A percentile compares a stretch with the other conserved stretches of the same genome.
These are phyloP conservation scores for Cettia cetti DNA, from an alignment of 2,113 vertebrate genomes.

Conservation along the genomic window DNA sequence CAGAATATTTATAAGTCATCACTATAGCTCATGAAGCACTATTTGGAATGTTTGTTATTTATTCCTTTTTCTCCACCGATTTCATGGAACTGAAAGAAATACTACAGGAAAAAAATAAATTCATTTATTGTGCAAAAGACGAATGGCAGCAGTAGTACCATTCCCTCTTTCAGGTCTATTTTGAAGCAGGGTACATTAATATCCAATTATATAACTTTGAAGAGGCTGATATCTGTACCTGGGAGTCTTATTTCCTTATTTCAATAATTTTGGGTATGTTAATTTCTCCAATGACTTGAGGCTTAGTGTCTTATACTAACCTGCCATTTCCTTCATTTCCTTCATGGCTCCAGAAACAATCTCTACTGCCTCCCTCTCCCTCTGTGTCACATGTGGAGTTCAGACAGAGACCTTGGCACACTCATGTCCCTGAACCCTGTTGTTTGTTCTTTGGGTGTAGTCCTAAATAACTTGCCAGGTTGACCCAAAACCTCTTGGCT, in stretches of 20 bases:
- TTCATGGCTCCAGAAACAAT: neutral
- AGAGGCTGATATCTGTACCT: neutral
- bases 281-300: neutral
- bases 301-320: neutral
- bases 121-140: neutral
- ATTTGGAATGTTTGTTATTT: neutral
- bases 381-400: neutral
- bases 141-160: neutral
- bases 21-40: neutral
- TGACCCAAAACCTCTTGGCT: neutral
- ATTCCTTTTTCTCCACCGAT: neutral
- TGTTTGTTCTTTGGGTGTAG: neutral
- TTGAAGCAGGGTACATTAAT: neutral
- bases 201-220: neutral
- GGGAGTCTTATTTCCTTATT: neutral
- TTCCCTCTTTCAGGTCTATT: neutral
- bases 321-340: neutral
- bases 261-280: neutral
- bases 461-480: neutral
- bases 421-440: neutral
- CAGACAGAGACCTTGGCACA: neutral
- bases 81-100: neutral
- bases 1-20: neutral
- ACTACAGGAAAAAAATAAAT: neutral
- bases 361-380: neutral